These are phyloP conservation scores for Tenthredo livida DNA, from an alignment of 2,888 invertebrate genomes.

Conservation along the genomic window DNA sequence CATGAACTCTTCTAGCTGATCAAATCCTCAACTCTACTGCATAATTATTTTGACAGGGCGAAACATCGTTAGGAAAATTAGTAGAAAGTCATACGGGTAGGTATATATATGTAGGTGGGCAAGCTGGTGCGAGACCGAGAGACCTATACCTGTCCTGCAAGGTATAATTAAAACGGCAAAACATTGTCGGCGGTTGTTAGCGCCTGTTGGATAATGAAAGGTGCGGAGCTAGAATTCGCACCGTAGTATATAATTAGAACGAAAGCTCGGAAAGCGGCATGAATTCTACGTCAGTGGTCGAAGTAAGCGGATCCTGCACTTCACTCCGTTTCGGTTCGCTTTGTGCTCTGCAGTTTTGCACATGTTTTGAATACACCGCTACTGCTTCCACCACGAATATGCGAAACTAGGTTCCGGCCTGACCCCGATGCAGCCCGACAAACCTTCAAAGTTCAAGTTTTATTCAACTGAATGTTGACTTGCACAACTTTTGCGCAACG, in stretches of 20 bases:
- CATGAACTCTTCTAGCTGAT: neutral
- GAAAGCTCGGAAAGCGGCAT: slow-evolving; percentile 39
- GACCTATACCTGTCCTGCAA: slow-evolving; percentile 1
- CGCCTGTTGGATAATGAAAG: slow-evolving; percentile 63
- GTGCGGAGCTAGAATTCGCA: slow-evolving; percentile 54
- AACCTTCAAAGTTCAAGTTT: neutral
- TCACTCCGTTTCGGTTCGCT: slow-evolving; percentile 32
- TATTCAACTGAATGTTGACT: neutral
- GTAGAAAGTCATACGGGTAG: neutral
- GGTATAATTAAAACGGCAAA: slow-evolving; percentile 66
- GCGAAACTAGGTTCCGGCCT: neutral
- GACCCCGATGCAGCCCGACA: neutral
- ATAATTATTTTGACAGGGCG: neutral
- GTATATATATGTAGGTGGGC: neutral
- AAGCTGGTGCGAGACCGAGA: slow-evolving; percentile 2
- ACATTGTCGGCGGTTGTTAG: slow-evolving; percentile 59
- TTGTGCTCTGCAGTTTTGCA: slow-evolving; percentile 21
- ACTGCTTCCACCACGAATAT: neutral
- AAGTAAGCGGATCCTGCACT: slow-evolving; percentile 43
- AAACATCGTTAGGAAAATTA: slow-evolving; percentile 19
- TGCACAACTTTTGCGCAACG: neutral
- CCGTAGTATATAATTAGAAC: slow-evolving; percentile 48
- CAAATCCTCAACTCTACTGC: neutral
- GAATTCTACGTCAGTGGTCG: slow-evolving; percentile 48
- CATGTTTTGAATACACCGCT: neutral